phyloP scores from a whole-genome alignment of 2,113 vertebrate species.

The Colossoma macropomum region DNA sequence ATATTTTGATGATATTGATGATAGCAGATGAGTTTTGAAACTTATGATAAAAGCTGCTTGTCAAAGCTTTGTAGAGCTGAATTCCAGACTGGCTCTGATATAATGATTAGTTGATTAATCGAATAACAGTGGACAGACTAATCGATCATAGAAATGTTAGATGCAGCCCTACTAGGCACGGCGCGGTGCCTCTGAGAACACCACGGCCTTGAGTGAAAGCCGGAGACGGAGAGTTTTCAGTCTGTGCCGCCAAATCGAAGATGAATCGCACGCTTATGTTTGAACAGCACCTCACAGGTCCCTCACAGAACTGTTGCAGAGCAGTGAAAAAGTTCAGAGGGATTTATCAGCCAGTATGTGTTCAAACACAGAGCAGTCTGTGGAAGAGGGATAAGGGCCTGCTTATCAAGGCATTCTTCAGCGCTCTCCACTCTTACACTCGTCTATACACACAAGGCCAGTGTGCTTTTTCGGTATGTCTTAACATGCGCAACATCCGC shows the following conservation, averaged over 20 bases:
- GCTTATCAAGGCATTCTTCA: conserved; percentile 66
- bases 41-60: too few species aligned
- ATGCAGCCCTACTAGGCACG: conserved; percentile 45
- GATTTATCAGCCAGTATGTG: conserved; percentile 66
- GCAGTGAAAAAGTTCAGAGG: conserved; percentile 58
- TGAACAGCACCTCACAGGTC: conserved; percentile 74
- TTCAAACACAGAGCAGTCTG: conserved; percentile 61
- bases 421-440: conserved; percentile 15
- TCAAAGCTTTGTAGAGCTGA: too few species aligned
- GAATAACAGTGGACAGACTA: background rate
- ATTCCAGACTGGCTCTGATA: too few species aligned
- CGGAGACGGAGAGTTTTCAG: conserved; percentile 52
- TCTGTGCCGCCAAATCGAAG: conserved; percentile 50
- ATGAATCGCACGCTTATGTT: conserved; percentile 67
- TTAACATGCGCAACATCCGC: background rate
- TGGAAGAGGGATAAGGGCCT: conserved; percentile 58
- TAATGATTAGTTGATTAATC: background rate
- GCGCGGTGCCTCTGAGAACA: conserved; percentile 46
- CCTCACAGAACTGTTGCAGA: conserved; percentile 71
- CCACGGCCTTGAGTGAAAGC: conserved; percentile 26
- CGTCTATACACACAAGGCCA: conserved; percentile 37
- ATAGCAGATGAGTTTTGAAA: too few species aligned
- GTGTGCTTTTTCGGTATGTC: background rate
- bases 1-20: too few species aligned
- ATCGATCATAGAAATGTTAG: background rate